phyloP scores from a whole-genome alignment of 2,113 vertebrate species.

The Eubucco bourcierii region DNA sequence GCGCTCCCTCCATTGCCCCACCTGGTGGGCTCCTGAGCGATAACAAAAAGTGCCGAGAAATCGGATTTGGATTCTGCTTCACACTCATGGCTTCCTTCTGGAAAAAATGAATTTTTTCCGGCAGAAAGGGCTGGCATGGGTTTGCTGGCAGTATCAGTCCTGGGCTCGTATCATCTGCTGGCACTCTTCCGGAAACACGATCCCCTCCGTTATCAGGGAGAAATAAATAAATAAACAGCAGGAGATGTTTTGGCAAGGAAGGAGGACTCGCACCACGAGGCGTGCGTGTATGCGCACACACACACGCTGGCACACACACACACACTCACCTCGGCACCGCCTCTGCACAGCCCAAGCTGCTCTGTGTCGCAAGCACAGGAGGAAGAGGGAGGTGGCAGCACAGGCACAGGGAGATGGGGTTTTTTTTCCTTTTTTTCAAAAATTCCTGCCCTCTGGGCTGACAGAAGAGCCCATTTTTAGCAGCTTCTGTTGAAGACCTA shows the following conservation, averaged over 20 bases:
- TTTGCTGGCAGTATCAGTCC: slow-evolving; percentile 86
- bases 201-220: slow-evolving; percentile 87
- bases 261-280: slow-evolving; percentile 60
- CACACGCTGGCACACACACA: neutral
- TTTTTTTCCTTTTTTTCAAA: neutral
- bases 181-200: slow-evolving; percentile 88
- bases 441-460: neutral
- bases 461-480: neutral
- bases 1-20: slow-evolving; percentile 90
- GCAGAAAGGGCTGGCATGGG: slow-evolving; percentile 87
- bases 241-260: slow-evolving; percentile 72
- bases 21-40: slow-evolving; percentile 89
- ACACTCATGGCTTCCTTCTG: slow-evolving; percentile 91
- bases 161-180: slow-evolving; percentile 87
- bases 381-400: slow-evolving; percentile 47
- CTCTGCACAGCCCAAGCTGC: neutral
- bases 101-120: slow-evolving; percentile 90
- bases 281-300: neutral
- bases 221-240: slow-evolving; percentile 78
- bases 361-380: neutral
- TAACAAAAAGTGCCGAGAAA: slow-evolving; percentile 86
- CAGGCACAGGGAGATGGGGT: neutral
- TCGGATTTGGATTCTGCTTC: slow-evolving; percentile 89
- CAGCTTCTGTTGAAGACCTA: neutral
- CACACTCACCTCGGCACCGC: neutral